Evolutionary conservation across 2,888 invertebrate genomes (phyloP).

Genomic region (Metopia argyrocephala): DNA sequence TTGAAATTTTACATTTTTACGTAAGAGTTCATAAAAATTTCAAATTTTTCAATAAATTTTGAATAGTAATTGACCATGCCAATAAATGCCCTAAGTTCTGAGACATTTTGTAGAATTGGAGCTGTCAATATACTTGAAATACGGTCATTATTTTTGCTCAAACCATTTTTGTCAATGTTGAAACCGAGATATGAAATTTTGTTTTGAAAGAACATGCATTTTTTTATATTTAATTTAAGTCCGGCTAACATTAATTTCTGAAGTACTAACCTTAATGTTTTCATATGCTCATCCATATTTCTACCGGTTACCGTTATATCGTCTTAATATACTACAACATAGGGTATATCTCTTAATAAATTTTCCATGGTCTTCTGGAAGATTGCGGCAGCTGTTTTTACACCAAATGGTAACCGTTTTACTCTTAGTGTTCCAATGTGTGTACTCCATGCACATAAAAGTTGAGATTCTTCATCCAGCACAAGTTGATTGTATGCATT

Average conservation of each 20-base stretch:
- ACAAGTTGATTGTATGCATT: too few species aligned
- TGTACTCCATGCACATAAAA: too few species aligned
- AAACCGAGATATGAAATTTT: constrained; percentile 22
- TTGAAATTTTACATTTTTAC: too few species aligned
- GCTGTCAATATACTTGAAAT: constrained; percentile 11
- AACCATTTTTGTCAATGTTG: constrained; percentile 2
- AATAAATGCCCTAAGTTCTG: not conserved
- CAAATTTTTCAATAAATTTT: too few species aligned
- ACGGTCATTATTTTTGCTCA: too few species aligned
- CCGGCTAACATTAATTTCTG: constrained; percentile 57
- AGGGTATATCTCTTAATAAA: constrained; percentile 38
- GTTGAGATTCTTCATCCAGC: too few species aligned
- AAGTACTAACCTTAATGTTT: constrained; percentile 21
- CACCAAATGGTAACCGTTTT: too few species aligned
- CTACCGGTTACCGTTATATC: constrained; percentile 27
- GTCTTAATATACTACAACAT: constrained; percentile 29
- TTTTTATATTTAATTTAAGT: constrained; percentile 25
- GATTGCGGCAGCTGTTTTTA: constrained; percentile 40
- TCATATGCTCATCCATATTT: constrained; percentile 11
- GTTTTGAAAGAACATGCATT: constrained; percentile 39
- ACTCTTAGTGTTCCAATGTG: too few species aligned
- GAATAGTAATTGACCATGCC: constrained; percentile 46
- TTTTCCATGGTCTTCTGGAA: constrained; percentile 59
- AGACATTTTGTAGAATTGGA: not conserved
- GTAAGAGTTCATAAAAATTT: too few species aligned